Conservation (phyloP, 2,113 vertebrate genomes). For the Phocoena sinus region DNA sequence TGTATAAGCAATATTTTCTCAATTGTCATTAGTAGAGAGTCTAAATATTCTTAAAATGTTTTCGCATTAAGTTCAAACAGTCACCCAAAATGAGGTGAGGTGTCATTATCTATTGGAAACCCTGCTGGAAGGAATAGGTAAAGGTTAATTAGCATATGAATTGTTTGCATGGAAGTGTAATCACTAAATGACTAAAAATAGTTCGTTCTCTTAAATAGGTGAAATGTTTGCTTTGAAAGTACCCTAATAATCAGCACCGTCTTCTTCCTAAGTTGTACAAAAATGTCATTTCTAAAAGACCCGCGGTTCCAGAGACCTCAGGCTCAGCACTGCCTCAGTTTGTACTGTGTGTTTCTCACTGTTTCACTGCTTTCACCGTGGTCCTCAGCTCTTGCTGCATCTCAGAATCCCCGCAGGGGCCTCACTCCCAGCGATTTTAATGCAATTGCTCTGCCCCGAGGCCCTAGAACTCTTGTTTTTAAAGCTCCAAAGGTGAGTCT, state of each 20-base stretch:
- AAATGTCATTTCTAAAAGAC: neutral
- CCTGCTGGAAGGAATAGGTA: neutral
- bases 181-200: neutral
- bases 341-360: accelerated
- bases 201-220: neutral
- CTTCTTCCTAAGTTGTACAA: neutral
- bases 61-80: neutral
- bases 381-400: neutral
- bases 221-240: neutral
- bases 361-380: accelerated
- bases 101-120: neutral
- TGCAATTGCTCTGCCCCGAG: neutral
- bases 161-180: neutral
- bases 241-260: neutral
- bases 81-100: neutral
- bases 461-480: neutral
- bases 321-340: neutral
- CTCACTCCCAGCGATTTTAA: accelerated
- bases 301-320: accelerated
- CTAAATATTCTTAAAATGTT: conserved; percentile 16
- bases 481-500: neutral
- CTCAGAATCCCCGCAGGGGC: neutral
- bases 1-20: neutral
- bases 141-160: conserved; percentile 42
- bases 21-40: neutral